phyloP scores from a whole-genome alignment of 1,140 invertebrate genomes.

The Orussus abietinus region DNA sequence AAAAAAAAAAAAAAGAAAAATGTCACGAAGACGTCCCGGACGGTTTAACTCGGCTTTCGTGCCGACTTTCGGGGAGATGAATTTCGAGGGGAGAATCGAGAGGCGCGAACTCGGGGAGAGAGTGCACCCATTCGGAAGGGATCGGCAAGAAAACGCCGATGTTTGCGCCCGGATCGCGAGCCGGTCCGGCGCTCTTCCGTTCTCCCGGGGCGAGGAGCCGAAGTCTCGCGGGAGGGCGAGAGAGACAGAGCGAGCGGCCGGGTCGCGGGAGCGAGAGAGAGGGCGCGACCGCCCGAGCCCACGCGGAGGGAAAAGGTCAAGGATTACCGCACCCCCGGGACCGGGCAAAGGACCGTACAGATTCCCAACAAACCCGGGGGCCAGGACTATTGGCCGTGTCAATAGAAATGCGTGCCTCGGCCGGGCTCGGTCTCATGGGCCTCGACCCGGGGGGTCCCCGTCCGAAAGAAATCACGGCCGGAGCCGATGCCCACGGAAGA shows the following conservation, averaged over 20 bases:
- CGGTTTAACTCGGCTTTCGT: too few relatives aligned
- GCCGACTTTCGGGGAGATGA: conserved; percentile 13
- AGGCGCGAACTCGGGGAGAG: conserved; percentile 3
- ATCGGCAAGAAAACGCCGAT: background rate
- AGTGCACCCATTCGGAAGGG: conserved; percentile 1
- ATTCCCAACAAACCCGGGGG: conserved; percentile 8
- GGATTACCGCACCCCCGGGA: conserved; percentile 27
- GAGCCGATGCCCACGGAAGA: conserved; percentile 15
- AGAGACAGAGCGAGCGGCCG: conserved; percentile 16
- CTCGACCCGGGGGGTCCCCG: conserved; percentile 16
- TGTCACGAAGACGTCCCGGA: too few relatives aligned
- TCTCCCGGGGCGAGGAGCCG: conserved; percentile 14
- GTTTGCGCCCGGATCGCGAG: too few relatives aligned
- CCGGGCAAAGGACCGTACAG: conserved; percentile 15
- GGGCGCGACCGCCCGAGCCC: too few relatives aligned
- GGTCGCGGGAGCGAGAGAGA: conserved; percentile 10
- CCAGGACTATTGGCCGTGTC: conserved; percentile 26
- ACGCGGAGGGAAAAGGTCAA: conserved; percentile 28
- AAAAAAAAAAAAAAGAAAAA: background rate
- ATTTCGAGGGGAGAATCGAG: conserved; percentile 2
- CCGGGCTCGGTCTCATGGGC: conserved; percentile 19
- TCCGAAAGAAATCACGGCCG: conserved; percentile 12
- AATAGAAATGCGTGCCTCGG: conserved; percentile 32
- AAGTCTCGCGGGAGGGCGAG: too few relatives aligned
- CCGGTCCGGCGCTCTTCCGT: conserved; percentile 10